Conservation (phyloP, 2,113 vertebrate species). For the Corapipo altera region DNA sequence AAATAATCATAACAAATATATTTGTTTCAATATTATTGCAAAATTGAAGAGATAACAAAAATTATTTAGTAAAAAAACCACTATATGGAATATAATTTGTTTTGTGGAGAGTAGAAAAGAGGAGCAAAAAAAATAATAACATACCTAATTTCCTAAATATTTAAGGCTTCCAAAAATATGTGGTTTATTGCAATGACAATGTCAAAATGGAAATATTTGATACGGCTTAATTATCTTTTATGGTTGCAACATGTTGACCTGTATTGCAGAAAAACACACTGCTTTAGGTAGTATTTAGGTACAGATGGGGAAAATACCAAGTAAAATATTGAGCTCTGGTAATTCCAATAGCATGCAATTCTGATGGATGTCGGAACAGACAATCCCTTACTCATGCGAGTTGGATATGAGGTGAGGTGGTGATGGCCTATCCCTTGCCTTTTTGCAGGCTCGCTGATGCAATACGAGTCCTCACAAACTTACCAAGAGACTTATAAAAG, state of each 20-base stretch:
- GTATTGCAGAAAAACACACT: not conserved
- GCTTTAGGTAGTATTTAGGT: not conserved
- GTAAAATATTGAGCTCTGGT: not conserved
- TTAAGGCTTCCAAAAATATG: not conserved
- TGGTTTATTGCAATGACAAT: not conserved
- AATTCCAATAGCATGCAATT: not conserved
- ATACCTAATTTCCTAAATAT: not conserved
- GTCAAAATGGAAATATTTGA: not conserved
- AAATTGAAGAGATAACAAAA: not conserved
- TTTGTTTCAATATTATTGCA: not conserved
- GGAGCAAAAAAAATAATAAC: not conserved
- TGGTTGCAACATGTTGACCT: not conserved
- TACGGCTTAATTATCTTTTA: not conserved
- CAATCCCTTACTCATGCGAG: not conserved
- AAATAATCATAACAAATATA: not conserved
- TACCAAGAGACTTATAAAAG: not conserved
- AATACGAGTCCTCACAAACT: not conserved
- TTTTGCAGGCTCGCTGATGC: not conserved
- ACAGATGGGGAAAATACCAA: not conserved
- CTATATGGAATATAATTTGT: not conserved
- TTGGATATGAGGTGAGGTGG: not conserved
- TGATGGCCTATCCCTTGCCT: not conserved
- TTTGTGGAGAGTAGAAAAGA: not conserved
- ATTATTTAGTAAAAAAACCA: not conserved
- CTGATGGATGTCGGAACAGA: not conserved